Conservation (phyloP, 1,140 invertebrate species). For the Brachionus plicatilis region DNA sequence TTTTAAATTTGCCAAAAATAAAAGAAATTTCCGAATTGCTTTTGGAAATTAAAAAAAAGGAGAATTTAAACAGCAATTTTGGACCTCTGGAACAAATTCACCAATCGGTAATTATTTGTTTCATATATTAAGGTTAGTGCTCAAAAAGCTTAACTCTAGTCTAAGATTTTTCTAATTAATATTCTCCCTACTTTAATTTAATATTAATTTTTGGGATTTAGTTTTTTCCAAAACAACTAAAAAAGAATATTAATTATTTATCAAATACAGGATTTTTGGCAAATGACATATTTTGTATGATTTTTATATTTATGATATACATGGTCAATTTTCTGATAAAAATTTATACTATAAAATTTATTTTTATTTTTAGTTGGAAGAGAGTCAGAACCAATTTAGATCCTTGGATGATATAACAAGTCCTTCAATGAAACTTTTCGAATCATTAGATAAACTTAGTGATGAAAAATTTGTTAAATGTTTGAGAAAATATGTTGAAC, state of each 20-base stretch:
- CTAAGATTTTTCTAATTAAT: background rate
- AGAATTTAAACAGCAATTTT: background rate
- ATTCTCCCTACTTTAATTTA: no score
- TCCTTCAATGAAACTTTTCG: background rate
- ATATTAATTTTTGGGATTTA: no score
- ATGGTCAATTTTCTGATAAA: no score
- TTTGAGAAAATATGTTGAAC: background rate
- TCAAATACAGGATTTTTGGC: no score
- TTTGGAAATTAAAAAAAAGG: background rate
- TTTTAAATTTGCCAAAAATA: slow-evolving; percentile 5
- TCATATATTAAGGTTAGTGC: no score
- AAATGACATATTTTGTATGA: no score
- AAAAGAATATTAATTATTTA: no score
- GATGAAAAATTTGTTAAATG: background rate
- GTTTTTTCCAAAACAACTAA: no score
- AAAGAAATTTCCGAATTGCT: background rate
- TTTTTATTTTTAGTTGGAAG: background rate
- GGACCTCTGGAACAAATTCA: background rate
- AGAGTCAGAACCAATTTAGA: background rate
- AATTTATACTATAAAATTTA: background rate
- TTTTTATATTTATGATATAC: no score
- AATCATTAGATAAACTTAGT: background rate
- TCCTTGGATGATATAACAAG: background rate
- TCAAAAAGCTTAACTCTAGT: no score
- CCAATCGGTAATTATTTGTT: background rate